Conservation (phyloP, 2,888 invertebrate species). For the Sinelater perroti region DNA sequence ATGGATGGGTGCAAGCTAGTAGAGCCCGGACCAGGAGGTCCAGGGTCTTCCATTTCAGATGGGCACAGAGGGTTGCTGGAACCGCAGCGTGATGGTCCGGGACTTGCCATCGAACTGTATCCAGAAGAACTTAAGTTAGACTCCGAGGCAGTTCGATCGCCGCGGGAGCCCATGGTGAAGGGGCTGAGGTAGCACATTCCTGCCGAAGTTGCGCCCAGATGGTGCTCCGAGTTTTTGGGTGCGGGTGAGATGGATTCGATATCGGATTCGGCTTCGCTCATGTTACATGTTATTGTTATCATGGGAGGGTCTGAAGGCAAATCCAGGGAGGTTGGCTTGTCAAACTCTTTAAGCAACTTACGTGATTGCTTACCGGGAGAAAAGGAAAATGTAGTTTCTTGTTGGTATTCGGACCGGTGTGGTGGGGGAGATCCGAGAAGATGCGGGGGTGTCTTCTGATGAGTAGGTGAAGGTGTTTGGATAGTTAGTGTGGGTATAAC, state of each 20-base stretch:
- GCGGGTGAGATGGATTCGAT: constrained; percentile 73
- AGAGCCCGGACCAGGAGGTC: constrained; percentile 64
- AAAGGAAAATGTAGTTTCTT: constrained; percentile 47
- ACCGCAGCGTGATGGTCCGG: constrained; percentile 82
- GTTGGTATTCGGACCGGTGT: constrained; percentile 57
- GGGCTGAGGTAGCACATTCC: constrained; percentile 81
- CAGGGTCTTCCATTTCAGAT: constrained; percentile 78
- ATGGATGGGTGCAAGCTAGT: constrained; percentile 49
- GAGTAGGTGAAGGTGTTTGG: constrained; percentile 76
- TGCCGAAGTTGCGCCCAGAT: constrained; percentile 61
- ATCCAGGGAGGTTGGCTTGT: constrained; percentile 69
- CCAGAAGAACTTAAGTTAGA: constrained; percentile 86
- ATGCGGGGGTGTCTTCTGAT: constrained; percentile 61
- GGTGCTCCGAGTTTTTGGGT: constrained; percentile 57
- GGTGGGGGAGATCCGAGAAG: constrained; percentile 68
- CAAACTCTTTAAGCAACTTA: constrained; percentile 70
- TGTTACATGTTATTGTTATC: constrained; percentile 79
- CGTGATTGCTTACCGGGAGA: constrained; percentile 47
- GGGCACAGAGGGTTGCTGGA: constrained; percentile 82
- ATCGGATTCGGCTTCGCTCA: constrained; percentile 80
- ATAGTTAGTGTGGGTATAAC: constrained; percentile 72
- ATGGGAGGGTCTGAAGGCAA: constrained; percentile 72
- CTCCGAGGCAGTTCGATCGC: constrained; percentile 81
- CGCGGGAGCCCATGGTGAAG: constrained; percentile 76
- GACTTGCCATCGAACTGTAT: constrained; percentile 86